A percentile compares a stretch with the other conserved stretches of the same genome.
Conservation (phyloP, 2,797 vertebrate species). For the Tokudaia tokunoshimensis region DNA sequence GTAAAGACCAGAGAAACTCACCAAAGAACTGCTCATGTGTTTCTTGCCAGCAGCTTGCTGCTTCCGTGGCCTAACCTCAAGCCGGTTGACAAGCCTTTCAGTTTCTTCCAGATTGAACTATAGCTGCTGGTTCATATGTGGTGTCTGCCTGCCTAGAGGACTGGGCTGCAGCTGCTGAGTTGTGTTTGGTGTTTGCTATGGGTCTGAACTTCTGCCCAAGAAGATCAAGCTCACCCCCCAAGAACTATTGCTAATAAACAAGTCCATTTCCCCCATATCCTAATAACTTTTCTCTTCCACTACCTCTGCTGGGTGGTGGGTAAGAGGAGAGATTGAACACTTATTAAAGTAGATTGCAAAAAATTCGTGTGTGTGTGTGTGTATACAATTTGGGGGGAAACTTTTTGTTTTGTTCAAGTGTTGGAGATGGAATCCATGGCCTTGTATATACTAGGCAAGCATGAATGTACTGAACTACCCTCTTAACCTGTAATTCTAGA, state of each 20-base stretch:
- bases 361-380: background rate
- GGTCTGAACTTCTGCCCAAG: background rate
- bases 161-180: background rate
- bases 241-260: background rate
- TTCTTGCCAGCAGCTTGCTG: background rate
- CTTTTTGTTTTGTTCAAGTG: background rate
- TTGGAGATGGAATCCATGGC: background rate
- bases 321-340: background rate
- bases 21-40: background rate
- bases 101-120: background rate
- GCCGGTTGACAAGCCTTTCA: background rate
- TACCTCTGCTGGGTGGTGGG: background rate
- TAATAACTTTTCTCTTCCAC: background rate
- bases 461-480: background rate
- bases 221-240: background rate
- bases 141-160: background rate
- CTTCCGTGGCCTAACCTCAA: background rate
- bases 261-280: background rate
- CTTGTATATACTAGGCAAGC: background rate
- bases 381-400: background rate
- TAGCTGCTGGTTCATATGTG: background rate
- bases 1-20: background rate
- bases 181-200: too few relatives aligned
- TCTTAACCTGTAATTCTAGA: constrained; percentile 49
- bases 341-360: background rate